Percentiles rank a stretch among this genome's conserved stretches.
Evolutionary conservation across 1,140 invertebrate genomes (phyloP).

Genomic region (Atta colombica): DNA sequence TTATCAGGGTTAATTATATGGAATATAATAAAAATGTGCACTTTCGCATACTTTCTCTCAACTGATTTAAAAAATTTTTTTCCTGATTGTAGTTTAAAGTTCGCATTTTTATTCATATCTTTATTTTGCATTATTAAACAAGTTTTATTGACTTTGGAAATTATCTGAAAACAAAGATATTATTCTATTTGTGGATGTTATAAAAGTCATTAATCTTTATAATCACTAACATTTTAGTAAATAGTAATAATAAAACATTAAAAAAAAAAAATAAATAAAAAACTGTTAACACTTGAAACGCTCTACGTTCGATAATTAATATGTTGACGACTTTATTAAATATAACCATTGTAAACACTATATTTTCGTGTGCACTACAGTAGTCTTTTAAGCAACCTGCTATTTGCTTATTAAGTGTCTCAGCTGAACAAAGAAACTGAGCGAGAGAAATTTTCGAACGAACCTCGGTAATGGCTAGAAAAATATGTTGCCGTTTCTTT

Average conservation of each 20-base stretch:
- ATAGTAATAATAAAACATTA: background rate
- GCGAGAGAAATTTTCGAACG: slow-evolving; percentile 32
- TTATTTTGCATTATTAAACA: too few species aligned
- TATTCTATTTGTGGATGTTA: too few species aligned
- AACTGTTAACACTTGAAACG: background rate
- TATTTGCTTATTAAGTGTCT: background rate
- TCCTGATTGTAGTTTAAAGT: background rate
- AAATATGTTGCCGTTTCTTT: slow-evolving; percentile 11
- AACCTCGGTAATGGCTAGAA: background rate
- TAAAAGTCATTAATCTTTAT: too few species aligned
- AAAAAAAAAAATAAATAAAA: background rate
- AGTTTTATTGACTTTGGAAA: too few species aligned
- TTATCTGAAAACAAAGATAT: too few species aligned
- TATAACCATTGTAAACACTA: background rate
- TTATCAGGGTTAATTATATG: background rate
- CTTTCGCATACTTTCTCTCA: background rate
- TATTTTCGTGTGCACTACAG: background rate
- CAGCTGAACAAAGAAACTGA: background rate
- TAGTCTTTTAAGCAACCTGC: background rate
- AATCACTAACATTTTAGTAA: too few species aligned
- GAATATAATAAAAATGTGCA: background rate
- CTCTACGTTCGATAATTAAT: background rate
- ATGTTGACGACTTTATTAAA: background rate
- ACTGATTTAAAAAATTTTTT: background rate
- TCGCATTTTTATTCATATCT: background rate